Evolutionary conservation across 2,888 invertebrate genomes (phyloP).

Genomic region (Myopa testacea): DNA sequence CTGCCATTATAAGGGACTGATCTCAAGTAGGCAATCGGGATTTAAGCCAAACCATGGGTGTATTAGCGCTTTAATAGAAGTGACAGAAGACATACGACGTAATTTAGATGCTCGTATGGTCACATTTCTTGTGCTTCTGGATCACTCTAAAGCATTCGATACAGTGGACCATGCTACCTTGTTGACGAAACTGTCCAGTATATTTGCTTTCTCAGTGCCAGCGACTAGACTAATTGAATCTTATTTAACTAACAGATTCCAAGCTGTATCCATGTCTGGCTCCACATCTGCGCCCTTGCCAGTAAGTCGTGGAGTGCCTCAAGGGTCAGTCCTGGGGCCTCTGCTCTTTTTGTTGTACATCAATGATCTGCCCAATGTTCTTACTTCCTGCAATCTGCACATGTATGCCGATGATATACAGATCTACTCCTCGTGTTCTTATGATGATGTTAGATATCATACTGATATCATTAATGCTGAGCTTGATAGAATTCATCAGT

Average conservation of each 20-base stretch:
- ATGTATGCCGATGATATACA: conserved; percentile 20
- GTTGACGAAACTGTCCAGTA: not conserved
- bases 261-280: not conserved
- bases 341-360: not conserved
- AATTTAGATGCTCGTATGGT: not conserved
- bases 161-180: not conserved
- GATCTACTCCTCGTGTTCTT: not conserved
- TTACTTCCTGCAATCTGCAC: not conserved
- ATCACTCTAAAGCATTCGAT: not conserved
- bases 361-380: not conserved
- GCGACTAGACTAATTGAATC: not conserved
- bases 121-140: not conserved
- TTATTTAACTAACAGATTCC: not conserved
- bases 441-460: not conserved
- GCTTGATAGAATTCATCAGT: not conserved
- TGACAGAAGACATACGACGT: not conserved
- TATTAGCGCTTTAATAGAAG: not conserved
- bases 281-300: not conserved
- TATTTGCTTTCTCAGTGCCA: not conserved
- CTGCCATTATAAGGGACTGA: not conserved
- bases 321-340: conserved; percentile 16
- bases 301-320: not conserved
- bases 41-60: not conserved
- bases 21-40: not conserved
- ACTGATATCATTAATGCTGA: not conserved